These are phyloP conservation scores for Erannis defoliaria DNA, from an alignment of 2,888 invertebrate genomes.

Conservation along the genomic window DNA sequence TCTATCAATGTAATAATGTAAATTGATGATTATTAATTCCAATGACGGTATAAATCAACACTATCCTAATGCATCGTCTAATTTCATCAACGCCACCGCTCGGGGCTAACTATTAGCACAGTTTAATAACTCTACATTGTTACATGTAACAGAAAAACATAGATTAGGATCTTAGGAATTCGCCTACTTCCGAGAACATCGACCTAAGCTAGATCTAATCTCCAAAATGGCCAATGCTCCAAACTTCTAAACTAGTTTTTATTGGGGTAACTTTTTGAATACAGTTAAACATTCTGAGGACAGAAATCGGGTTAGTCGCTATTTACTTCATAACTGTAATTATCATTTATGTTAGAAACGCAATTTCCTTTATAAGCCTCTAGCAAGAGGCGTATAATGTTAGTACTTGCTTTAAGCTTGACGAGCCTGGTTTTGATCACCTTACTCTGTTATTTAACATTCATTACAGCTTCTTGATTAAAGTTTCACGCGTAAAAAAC, in stretches of 20 bases:
- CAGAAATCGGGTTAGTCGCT: conserved; percentile 55
- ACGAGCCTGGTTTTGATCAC: conserved; percentile 42
- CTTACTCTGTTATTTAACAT: conserved; percentile 31
- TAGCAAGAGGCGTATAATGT: conserved; percentile 48
- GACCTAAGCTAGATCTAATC: conserved; percentile 45
- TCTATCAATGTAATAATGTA: neutral
- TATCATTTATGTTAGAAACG: conserved; percentile 63
- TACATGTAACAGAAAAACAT: conserved; percentile 8
- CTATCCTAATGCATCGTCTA: neutral
- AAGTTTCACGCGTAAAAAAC: conserved; percentile 21
- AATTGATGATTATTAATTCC: neutral
- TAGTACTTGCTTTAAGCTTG: conserved; percentile 27
- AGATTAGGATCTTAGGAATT: conserved; percentile 22
- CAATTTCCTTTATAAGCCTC: conserved; percentile 62
- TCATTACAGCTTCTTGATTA: conserved; percentile 27
- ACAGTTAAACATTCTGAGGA: conserved; percentile 56
- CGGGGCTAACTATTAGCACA: conserved; percentile 11
- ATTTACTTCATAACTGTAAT: conserved; percentile 55
- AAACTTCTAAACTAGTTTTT: conserved; percentile 32
- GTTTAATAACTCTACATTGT: neutral
- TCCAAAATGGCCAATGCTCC: conserved; percentile 42
- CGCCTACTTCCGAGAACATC: conserved; percentile 47
- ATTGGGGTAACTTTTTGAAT: conserved; percentile 49
- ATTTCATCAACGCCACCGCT: neutral
- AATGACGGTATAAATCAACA: neutral